Conservation (phyloP, 2,797 vertebrate genomes). For the Gephyroberyx darwinii region DNA sequence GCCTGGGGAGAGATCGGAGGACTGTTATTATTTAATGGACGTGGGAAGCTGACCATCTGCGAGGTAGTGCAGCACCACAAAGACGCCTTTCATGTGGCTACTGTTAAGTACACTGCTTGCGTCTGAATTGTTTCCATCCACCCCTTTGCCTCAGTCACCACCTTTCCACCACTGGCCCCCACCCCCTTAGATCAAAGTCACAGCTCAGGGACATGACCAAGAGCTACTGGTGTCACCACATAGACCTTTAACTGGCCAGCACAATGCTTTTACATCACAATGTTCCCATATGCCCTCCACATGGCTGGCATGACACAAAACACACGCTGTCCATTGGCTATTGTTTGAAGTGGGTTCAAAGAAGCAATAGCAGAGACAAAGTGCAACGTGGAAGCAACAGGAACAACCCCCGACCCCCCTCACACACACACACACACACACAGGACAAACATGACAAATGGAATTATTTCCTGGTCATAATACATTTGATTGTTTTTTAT, state of each 20-base stretch:
- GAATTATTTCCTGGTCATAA: constrained; percentile 45
- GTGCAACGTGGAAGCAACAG: constrained; percentile 77
- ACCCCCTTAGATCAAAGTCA: constrained; percentile 81
- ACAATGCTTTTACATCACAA: constrained; percentile 65
- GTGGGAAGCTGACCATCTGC: constrained; percentile 81
- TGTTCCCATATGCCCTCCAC: constrained; percentile 90
- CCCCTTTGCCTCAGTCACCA: constrained; percentile 59
- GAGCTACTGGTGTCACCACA: constrained; percentile 78
- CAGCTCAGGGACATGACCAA: constrained; percentile 81
- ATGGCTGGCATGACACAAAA: constrained; percentile 89
- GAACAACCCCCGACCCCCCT: no score
- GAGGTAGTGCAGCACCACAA: constrained; percentile 80
- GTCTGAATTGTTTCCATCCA: constrained; percentile 84
- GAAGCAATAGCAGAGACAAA: constrained; percentile 70
- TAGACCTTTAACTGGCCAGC: constrained; percentile 78
- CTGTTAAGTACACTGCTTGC: constrained; percentile 74
- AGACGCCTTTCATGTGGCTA: constrained; percentile 86
- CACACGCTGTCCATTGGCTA: constrained; percentile 67
- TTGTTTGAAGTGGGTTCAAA: constrained; percentile 87
- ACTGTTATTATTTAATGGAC: constrained; percentile 78
- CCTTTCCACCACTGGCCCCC: constrained; percentile 45
- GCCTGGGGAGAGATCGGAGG: constrained; percentile 66
- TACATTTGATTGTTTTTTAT: constrained; percentile 62
- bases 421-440: no score
- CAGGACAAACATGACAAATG: no score